These are phyloP conservation scores for Anolis carolinensis DNA, from an alignment of 2,113 vertebrate genomes.

Conservation along the genomic window DNA sequence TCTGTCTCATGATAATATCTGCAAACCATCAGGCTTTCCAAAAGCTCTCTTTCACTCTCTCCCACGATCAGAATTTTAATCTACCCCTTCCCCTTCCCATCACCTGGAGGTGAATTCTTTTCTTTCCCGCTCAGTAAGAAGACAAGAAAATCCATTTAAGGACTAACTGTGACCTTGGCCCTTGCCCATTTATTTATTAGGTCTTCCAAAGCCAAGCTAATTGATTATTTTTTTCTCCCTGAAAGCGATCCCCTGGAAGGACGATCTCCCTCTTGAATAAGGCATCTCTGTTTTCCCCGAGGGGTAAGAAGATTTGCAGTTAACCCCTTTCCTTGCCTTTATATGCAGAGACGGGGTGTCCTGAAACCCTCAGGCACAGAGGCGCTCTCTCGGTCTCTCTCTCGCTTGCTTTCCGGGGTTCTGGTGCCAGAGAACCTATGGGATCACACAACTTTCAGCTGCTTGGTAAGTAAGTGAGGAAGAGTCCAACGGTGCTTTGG, in stretches of 20 bases:
- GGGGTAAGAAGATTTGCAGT: slow-evolving; percentile 39
- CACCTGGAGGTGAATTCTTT: not conserved
- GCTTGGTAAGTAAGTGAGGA: not conserved
- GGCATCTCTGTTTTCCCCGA: not conserved
- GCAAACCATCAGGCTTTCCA: not conserved
- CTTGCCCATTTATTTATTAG: not conserved
- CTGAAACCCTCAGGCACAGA: not conserved
- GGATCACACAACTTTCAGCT: not conserved
- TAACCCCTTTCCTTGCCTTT: slow-evolving; percentile 11
- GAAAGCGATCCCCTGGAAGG: not conserved
- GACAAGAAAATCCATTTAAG: not conserved
- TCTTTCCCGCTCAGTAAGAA: not conserved
- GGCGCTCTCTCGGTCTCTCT: not conserved
- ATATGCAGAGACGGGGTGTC: slow-evolving; percentile 4
- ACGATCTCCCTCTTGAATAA: slow-evolving; percentile 18
- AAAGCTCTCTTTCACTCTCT: not conserved
- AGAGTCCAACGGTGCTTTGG: too few species aligned
- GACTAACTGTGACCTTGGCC: not conserved
- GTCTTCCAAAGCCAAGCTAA: slow-evolving; percentile 26
- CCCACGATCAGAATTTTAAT: too few species aligned
- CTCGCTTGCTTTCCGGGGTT: not conserved
- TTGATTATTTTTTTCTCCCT: not conserved
- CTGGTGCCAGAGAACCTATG: not conserved
- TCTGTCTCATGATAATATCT: not conserved
- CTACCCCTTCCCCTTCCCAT: fast-evolving